Evolutionary conservation across 1,140 invertebrate species (phyloP).

Genomic region (Penaeus indicus): DNA sequence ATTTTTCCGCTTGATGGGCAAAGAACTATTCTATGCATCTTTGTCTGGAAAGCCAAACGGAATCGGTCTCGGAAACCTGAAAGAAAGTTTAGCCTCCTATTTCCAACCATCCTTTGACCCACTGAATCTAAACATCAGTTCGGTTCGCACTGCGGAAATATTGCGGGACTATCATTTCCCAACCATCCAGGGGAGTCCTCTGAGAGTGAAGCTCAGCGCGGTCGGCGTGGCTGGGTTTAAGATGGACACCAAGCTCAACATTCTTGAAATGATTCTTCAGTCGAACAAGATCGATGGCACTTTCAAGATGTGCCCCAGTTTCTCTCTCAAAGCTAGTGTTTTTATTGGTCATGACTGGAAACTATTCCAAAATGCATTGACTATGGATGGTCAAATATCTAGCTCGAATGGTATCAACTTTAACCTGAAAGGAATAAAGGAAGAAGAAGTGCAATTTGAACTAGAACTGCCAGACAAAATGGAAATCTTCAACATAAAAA

Average conservation of each 20-base stretch:
- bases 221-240: conserved; percentile 34
- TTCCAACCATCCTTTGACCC: background rate
- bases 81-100: background rate
- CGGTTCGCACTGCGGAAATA: background rate
- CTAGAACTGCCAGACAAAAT: conserved; percentile 44
- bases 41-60: background rate
- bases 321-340: conserved; percentile 32
- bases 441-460: conserved; percentile 17
- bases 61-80: background rate
- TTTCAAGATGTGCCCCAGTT: conserved; percentile 21
- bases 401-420: conserved; percentile 16
- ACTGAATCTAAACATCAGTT: background rate
- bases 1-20: background rate
- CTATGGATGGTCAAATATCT: conserved; percentile 13
- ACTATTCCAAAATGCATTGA: conserved; percentile 21
- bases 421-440: background rate
- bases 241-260: conserved; percentile 23
- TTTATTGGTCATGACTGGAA: conserved; percentile 45
- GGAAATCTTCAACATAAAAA: conserved; percentile 35
- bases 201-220: background rate
- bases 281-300: background rate
- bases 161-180: background rate
- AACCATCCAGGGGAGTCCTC: background rate
- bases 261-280: background rate
- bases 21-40: background rate